Percentiles rank a stretch among this genome's conserved stretches.
phyloP scores from a whole-genome alignment of 2,888 invertebrate species.

The Nineta flava region DNA sequence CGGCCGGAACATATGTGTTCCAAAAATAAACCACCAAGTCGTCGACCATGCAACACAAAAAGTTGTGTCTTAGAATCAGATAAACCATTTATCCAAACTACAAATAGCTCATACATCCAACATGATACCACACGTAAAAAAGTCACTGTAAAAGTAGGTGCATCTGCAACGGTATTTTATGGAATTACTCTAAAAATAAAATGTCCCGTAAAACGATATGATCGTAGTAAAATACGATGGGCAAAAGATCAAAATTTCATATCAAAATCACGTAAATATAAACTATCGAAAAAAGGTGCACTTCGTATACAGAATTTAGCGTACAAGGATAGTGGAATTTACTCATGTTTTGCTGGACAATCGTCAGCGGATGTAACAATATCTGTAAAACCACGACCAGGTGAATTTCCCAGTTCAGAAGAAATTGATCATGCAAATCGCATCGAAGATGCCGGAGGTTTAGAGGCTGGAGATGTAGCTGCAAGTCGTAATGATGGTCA shows the following conservation, averaged over 20 bases:
- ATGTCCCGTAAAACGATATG: conserved; percentile 77
- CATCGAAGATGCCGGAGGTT: conserved; percentile 19
- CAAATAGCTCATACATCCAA: conserved; percentile 69
- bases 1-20: conserved; percentile 62
- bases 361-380: conserved; percentile 68
- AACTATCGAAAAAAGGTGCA: conserved; percentile 82
- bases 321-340: conserved; percentile 67
- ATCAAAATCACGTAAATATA: conserved; percentile 64
- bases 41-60: conserved; percentile 73
- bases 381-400: conserved; percentile 64
- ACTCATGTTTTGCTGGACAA: conserved; percentile 72
- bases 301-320: conserved; percentile 69
- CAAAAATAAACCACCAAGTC: conserved; percentile 54
- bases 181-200: conserved; percentile 87
- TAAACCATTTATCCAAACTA: conserved; percentile 58
- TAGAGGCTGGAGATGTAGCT: conserved; percentile 18
- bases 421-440: conserved; percentile 42
- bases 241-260: conserved; percentile 69
- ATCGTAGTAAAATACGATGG: conserved; percentile 76
- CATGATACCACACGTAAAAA: conserved; percentile 66
- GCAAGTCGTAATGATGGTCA: conserved; percentile 29
- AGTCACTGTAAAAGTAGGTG: conserved; percentile 76
- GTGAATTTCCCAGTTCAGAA: conserved; percentile 63
- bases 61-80: conserved; percentile 58
- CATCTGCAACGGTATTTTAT: conserved; percentile 75